Evolutionary conservation across 2,888 invertebrate species (phyloP), one percentile per base, ranked within the genome.

Genomic region (Xylophagus ater): DNA sequence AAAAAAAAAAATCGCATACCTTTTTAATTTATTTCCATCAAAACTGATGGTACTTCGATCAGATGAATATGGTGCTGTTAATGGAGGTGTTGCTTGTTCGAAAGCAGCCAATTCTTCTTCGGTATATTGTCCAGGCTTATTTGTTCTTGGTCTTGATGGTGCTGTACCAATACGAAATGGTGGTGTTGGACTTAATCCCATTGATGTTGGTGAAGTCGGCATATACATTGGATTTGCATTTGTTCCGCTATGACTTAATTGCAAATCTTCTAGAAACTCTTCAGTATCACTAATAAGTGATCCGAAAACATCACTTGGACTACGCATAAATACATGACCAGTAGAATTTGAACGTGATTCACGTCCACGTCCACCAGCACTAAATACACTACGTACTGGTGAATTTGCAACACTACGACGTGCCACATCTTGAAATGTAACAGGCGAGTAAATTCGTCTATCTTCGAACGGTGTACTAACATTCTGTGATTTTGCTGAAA

Each of bases 391-490:
- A 50, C 74, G 72, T 4, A 74, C 78, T 0, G 85, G 84, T 0
- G 83, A 84, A 57, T 78, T 83, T 0, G 78, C 81, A 42, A 81
- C 77, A 53, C 85, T 85, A 38, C 81, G 66, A n/a, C 79, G 65
- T 0, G 83, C 84, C 1, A 86, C 82, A 56, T 86, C 86, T 55
- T 85, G 79, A 53, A 86, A 85, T 1, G 85, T 87, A 13, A 87
- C 81, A 0, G 87, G 87, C 0, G 86, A 85, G 59, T 87, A 87
- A 47, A 81, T 78, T 36, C 79, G 69, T 51, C 78, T 70, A 41
- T 80, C 78, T 50, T 81, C 80, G n/a, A 62, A 61, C 4, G 49
- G 50, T 17, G 15, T 34, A 10, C 19, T 13, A n/a, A 34, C 28
- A 19, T 23, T 28, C n/a, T n/a, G n/a, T 14, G 46, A 45, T n/a